Conservation (phyloP, 2,797 vertebrate genomes). For the Scomberomorus guttatus region DNA sequence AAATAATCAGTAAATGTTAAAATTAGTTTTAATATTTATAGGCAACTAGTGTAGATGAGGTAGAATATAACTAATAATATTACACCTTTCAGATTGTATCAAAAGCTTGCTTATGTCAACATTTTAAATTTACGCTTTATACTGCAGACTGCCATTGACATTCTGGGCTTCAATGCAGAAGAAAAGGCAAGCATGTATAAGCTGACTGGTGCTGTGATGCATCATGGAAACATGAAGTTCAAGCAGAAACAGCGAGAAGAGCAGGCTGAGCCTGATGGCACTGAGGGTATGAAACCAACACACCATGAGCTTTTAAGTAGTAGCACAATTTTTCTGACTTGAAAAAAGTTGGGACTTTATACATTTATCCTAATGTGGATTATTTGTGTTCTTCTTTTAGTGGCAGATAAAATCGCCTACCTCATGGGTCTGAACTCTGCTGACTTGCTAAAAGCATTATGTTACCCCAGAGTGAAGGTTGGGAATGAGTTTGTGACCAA, state of each 20-base stretch:
- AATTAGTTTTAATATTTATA: too few relatives aligned
- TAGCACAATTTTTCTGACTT: neutral
- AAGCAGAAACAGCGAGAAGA: slow-evolving; percentile 94
- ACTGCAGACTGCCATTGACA: slow-evolving; percentile 88
- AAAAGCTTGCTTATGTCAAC: neutral
- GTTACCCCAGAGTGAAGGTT: slow-evolving; percentile 88
- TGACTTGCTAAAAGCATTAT: slow-evolving; percentile 86
- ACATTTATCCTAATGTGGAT: neutral
- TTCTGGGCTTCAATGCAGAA: slow-evolving; percentile 88
- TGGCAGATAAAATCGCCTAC: slow-evolving; percentile 79
- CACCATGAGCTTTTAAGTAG: neutral
- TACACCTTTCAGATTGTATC: neutral
- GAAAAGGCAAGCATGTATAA: slow-evolving; percentile 90
- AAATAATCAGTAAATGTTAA: neutral
- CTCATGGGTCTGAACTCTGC: slow-evolving; percentile 81
- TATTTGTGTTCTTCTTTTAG: slow-evolving; percentile 39
- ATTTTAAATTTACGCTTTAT: neutral
- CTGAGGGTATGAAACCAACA: slow-evolving; percentile 84
- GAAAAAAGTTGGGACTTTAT: neutral
- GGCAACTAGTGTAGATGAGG: too few relatives aligned
- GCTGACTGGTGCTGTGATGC: slow-evolving; percentile 90
- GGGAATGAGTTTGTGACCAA: slow-evolving; percentile 90
- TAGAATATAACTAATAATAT: neutral
- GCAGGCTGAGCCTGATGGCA: slow-evolving; percentile 92
- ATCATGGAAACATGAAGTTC: slow-evolving; percentile 93